A percentile compares a stretch with the other conserved stretches of the same genome.
These are phyloP conservation scores for Thunnus maccoyii DNA, from an alignment of 2,113 vertebrate species.

Conservation along the genomic window DNA sequence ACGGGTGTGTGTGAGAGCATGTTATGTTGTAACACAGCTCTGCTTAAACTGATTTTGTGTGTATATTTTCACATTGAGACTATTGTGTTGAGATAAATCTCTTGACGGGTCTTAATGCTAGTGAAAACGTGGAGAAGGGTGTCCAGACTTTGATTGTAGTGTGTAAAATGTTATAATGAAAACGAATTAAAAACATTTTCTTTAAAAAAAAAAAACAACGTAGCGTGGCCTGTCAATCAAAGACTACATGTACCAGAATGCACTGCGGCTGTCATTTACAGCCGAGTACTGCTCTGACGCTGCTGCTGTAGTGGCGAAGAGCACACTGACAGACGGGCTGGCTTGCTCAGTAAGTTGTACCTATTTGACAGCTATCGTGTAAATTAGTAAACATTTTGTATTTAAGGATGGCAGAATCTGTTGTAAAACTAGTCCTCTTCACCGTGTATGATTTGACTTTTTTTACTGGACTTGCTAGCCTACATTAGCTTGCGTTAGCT, in stretches of 20 bases:
- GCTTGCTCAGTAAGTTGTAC: conserved; percentile 60
- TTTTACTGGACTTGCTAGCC: conserved; percentile 20
- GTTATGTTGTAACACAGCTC: conserved; percentile 59
- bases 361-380: not conserved
- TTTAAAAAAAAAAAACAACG: conserved; percentile 1
- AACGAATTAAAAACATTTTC: conserved; percentile 56
- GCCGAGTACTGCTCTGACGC: not conserved
- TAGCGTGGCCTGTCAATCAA: not conserved
- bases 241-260: conserved; percentile 73
- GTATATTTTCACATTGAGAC: conserved; percentile 40
- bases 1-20: conserved; percentile 58
- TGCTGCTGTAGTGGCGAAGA: conserved; percentile 19
- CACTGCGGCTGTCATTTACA: conserved; percentile 62
- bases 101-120: not conserved
- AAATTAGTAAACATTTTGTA: not conserved
- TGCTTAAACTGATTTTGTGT: conserved; percentile 46
- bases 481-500: conserved; percentile 65
- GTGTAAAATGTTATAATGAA: conserved; percentile 47
- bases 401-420: not conserved
- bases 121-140: conserved; percentile 11
- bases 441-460: not conserved
- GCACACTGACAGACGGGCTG: conserved; percentile 42
- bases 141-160: conserved; percentile 50
- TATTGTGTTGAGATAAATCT: conserved; percentile 10
- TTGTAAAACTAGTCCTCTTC: not conserved